Base-by-base conservation (phyloP, 2,113 vertebrate species). In the Mungos mungo region DNA sequence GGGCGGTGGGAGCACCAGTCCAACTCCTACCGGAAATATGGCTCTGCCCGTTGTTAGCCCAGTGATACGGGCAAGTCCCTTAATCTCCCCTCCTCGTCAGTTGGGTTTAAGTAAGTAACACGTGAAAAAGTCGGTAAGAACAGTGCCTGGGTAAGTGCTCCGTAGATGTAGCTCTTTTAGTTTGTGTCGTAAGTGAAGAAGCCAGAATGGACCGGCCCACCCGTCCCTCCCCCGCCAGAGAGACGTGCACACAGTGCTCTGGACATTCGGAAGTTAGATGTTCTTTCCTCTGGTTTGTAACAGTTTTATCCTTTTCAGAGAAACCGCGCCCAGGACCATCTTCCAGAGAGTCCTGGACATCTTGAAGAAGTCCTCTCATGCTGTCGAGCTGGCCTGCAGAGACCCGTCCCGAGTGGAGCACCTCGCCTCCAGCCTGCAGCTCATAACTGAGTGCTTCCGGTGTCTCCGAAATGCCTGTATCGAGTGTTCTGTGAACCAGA, bases 391-490 rank as follows among this genome's bases (percentile, higher is more conserved):
- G 87, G 85, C 27, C 90, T 97, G 35, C 95, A 92, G 96, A n/a
- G 97, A 88, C 0, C 85, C 97, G 0, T 66, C 82, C 63, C 96
- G 87, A 4, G 31, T 65, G 74, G 95, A 66, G 3, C 97, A 98
- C 4, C 35, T 97, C 19, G 98, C 98, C 9, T 84, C 93, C 80
- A 98, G 94, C 76, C 98, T 99, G 85, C 98, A 99, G 98, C 52
- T 99, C 3, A 87, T 97, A 0, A 98, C 99, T 0, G 99, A 99
- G 76, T 99, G 99, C 97, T 99, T 99, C 98, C 98, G 99, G 72
- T 99, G 99, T n/a, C 99, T 99, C 63, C 99, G 99, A 92, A 99
- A 99, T 60, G 98, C 99, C 2, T 99, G 99, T 19, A 99, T 99
- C 1, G 99, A 99, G 94, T 99, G 99, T 97, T 66, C 97, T 60